Percentiles rank a stretch among this genome's conserved stretches.
phyloP scores from a whole-genome alignment of 1,140 invertebrate species.

The Nasonia longicornis region DNA sequence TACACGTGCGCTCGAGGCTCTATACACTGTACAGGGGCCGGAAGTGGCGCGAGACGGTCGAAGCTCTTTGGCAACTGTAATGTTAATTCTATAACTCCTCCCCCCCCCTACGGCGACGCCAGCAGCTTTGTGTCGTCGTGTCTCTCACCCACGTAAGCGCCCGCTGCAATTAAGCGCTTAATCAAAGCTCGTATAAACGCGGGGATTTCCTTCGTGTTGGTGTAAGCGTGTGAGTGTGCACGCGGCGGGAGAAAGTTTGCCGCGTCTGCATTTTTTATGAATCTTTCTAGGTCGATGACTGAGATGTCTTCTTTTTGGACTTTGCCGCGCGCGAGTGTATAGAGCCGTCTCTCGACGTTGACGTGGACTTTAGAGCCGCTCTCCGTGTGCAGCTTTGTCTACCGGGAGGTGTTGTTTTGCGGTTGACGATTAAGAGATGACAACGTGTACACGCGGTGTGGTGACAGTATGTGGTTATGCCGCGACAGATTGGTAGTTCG shows the following conservation, averaged over 20 bases:
- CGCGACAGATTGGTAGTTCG: not conserved
- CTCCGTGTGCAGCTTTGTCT: too few species aligned
- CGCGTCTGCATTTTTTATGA: not conserved
- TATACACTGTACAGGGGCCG: not conserved
- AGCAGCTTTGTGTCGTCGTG: not conserved
- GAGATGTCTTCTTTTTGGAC: not conserved
- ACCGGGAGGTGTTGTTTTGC: too few species aligned
- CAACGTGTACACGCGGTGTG: too few species aligned
- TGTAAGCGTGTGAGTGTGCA: not conserved
- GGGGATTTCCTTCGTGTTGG: not conserved
- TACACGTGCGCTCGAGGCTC: not conserved
- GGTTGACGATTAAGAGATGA: too few species aligned
- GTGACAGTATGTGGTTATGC: too few species aligned
- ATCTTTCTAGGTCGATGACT: constrained; percentile 6
- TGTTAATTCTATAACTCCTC: constrained; percentile 12
- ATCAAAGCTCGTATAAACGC: not conserved
- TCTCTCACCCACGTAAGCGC: not conserved
- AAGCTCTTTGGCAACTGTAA: not conserved
- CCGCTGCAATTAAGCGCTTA: constrained; percentile 1
- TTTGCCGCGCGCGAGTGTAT: not conserved
- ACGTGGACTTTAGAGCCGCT: too few species aligned
- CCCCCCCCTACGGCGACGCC: not conserved
- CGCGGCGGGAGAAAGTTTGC: not conserved
- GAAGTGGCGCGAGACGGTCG: constrained; percentile 13
- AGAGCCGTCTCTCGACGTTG: too few species aligned